Percentiles rank a stretch among this genome's conserved stretches.
phyloP scores from a whole-genome alignment of 2,888 invertebrate genomes.

The Tetheella fluctuosa region DNA sequence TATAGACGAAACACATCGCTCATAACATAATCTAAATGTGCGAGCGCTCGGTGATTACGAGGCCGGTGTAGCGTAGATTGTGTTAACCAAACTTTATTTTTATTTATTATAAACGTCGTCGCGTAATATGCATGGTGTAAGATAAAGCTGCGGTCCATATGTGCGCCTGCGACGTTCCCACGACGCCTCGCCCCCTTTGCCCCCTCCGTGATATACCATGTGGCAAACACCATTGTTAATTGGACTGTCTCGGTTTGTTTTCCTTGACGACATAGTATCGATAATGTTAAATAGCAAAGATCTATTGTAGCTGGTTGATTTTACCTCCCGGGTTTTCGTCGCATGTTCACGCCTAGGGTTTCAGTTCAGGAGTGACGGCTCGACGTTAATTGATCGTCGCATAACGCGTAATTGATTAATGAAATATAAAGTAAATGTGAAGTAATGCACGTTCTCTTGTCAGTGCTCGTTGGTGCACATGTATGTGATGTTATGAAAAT shows the following conservation, averaged over 20 bases:
- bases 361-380: slow-evolving; percentile 73
- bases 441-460: slow-evolving; percentile 42
- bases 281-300: slow-evolving; percentile 34
- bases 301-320: slow-evolving; percentile 52
- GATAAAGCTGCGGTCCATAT: slow-evolving; percentile 81
- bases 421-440: slow-evolving; percentile 55
- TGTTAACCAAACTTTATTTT: slow-evolving; percentile 67
- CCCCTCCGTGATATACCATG: slow-evolving; percentile 61
- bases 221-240: slow-evolving; percentile 62
- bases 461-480: not conserved
- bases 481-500: slow-evolving; percentile 2
- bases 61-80: slow-evolving; percentile 62
- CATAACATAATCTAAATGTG: slow-evolving; percentile 63
- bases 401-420: slow-evolving; percentile 76
- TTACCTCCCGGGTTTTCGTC: slow-evolving; percentile 76
- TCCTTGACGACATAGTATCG: slow-evolving; percentile 31
- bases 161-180: slow-evolving; percentile 75
- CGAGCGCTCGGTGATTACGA: slow-evolving; percentile 56
- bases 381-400: slow-evolving; percentile 73
- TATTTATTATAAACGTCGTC: slow-evolving; percentile 72
- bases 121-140: slow-evolving; percentile 66
- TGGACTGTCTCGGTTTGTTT: slow-evolving; percentile 49
- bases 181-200: slow-evolving; percentile 53
- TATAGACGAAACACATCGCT: slow-evolving; percentile 32
- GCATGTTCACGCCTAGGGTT: slow-evolving; percentile 74